These are phyloP conservation scores for Diplodus sargus DNA, from an alignment of 2,797 vertebrate genomes.

Conservation along the genomic window DNA sequence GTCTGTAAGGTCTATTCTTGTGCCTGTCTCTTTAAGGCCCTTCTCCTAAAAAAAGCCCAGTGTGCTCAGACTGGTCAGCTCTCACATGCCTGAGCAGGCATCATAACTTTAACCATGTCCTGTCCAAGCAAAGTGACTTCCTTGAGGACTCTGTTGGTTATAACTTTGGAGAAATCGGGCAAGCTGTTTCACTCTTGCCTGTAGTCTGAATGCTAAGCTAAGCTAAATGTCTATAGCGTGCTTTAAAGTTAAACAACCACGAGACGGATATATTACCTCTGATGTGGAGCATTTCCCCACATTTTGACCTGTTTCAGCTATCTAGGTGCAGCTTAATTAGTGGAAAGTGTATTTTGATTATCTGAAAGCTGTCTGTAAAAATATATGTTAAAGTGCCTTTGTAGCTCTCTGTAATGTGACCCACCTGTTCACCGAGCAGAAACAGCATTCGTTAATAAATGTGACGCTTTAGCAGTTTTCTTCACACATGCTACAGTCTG, in stretches of 20 bases:
- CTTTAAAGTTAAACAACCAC: neutral
- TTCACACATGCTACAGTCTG: slow-evolving; percentile 20
- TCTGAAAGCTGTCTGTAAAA: neutral
- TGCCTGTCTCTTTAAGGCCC: too few species aligned
- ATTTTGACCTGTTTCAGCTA: neutral
- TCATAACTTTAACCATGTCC: too few species aligned
- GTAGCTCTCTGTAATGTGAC: slow-evolving; percentile 25
- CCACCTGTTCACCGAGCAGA: slow-evolving; percentile 49
- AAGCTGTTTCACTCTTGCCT: too few species aligned
- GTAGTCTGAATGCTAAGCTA: neutral
- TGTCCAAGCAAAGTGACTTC: neutral
- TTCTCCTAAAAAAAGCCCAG: too few species aligned
- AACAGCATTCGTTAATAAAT: slow-evolving; percentile 36
- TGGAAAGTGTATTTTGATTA: neutral
- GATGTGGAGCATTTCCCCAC: neutral
- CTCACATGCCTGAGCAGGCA: too few species aligned
- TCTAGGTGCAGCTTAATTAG: neutral
- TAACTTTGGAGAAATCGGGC: neutral
- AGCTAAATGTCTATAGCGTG: neutral
- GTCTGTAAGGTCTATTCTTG: too few species aligned
- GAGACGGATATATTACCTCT: neutral
- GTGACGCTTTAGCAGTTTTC: slow-evolving; percentile 30
- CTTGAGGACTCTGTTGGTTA: too few species aligned
- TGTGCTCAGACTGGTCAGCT: too few species aligned
- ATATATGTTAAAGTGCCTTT: too few species aligned